Evolutionary conservation across 1,140 invertebrate species (phyloP), one percentile per base, ranked within the genome.

Genomic region (Drosophila nigrodunni): DNA sequence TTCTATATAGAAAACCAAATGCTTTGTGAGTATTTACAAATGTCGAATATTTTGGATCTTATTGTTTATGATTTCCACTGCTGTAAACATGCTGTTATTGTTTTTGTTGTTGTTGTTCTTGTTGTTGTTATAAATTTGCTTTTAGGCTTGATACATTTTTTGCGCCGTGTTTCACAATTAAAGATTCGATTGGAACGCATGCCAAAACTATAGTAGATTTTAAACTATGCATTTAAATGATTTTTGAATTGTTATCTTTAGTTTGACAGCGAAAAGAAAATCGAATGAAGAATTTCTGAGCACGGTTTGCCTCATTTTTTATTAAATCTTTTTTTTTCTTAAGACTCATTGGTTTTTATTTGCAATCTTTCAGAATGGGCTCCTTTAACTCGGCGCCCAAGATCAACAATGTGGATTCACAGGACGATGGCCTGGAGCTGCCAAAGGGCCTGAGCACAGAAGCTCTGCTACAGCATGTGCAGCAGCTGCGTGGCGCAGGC

Each of bases 311-410:
- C 3, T 55, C 18, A 54, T 60, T 9, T 25, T 25, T 55, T 39
- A 8, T 13, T 3, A 55, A 37, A 47, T 34, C 13, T 13, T 13
- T 34, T 52, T 3, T 39, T 15, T 8, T 3, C 18, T 39, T 15
- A 30, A 18, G 30, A 34, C 6, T 21, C 7, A 11, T 10, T 15
- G 15, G 37, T 11, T 46, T 43, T 49, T 1, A 15, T 25, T 9
- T 6, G 3, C 5, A 7, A 3, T 81, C 74, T 78, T 83, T 3
- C 90, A 96, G 95, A 91, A 96, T 96, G 95, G 95, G 95, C 35
- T 96, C 95, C 91, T 96, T 96, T 74, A 95, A 95, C 49, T 95
- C 95, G 25, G 93, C 94, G 7, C 95, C 95, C 50, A 95, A 95
- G 90, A 95, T 96, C 59, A 90, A 94, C 64, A 95, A 95, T 82